These are phyloP conservation scores for Chloroceryle inda DNA, from an alignment of 2,797 vertebrate species.

Conservation along the genomic window DNA sequence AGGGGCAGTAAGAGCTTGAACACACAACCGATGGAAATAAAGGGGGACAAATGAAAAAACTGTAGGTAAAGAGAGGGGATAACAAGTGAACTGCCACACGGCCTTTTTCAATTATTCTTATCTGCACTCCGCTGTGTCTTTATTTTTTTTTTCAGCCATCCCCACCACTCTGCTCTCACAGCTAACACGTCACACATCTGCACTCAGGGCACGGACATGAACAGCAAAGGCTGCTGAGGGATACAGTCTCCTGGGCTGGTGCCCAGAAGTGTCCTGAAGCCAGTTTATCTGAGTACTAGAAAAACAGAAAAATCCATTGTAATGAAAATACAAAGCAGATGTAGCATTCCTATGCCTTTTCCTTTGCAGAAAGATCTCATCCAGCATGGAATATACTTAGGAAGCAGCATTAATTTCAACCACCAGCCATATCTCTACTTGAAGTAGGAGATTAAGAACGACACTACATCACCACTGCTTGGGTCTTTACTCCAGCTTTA, in stretches of 20 bases:
- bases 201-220: background rate
- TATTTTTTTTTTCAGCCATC: background rate
- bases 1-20: background rate
- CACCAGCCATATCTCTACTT: background rate
- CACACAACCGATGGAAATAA: background rate
- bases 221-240: background rate
- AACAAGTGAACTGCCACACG: background rate
- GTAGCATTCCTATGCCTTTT: background rate
- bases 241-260: background rate
- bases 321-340: background rate
- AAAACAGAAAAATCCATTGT: background rate
- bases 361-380: background rate
- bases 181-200: background rate
- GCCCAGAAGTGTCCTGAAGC: background rate
- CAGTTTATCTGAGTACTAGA: background rate
- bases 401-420: background rate
- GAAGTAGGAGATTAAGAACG: background rate
- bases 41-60: background rate
- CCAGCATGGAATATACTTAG: background rate
- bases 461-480: background rate
- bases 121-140: background rate
- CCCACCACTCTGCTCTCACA: rapidly evolving
- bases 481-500: background rate
- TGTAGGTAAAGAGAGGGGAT: background rate
- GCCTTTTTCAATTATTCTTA: background rate